Evolutionary conservation across 2,797 vertebrate species (phyloP).

Genomic region (Arnoldichthys spilopterus): DNA sequence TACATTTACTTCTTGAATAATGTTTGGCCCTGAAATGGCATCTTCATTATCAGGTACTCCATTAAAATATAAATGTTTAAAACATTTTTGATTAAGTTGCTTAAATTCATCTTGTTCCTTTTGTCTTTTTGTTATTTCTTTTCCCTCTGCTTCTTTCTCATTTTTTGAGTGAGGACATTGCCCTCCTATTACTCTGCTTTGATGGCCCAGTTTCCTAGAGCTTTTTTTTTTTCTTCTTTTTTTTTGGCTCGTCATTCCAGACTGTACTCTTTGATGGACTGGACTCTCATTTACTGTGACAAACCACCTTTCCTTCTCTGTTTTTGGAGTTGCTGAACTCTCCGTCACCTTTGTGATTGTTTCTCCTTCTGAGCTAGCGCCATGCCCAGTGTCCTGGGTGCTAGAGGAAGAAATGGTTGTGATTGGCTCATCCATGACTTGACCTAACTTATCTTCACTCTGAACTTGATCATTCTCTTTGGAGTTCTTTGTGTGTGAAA

Average conservation of each 20-base stretch:
- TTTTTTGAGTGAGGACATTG: slow-evolving; percentile 34
- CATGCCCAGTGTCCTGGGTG: slow-evolving; percentile 5
- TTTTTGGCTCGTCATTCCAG: slow-evolving; percentile 64
- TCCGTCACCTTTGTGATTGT: slow-evolving; percentile 14
- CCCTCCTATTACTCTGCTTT: neutral
- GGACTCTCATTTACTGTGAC: slow-evolving; percentile 73
- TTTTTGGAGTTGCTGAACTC: slow-evolving; percentile 34
- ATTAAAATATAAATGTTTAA: neutral
- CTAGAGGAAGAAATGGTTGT: slow-evolving; percentile 31
- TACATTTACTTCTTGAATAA: slow-evolving; percentile 20
- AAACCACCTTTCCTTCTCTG: slow-evolving; percentile 80
- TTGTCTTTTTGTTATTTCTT: slow-evolving; percentile 21
- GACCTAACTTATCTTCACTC: slow-evolving; percentile 18
- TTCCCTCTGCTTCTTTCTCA: slow-evolving; percentile 23
- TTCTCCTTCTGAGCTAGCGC: slow-evolving; percentile 10
- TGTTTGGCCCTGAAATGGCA: neutral
- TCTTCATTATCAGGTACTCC: slow-evolving; percentile 2
- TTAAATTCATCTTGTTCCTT: slow-evolving; percentile 3
- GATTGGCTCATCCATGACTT: slow-evolving; percentile 31
- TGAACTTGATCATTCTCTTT: slow-evolving; percentile 11
- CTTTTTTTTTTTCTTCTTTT: slow-evolving; percentile 70
- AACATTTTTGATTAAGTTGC: slow-evolving; percentile 28
- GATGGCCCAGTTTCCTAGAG: slow-evolving; percentile 33
- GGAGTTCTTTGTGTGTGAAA: neutral
- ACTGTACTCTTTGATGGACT: slow-evolving; percentile 13